These are phyloP conservation scores for Celastrina argiolus DNA, from an alignment of 2,888 invertebrate species.

Conservation along the genomic window DNA sequence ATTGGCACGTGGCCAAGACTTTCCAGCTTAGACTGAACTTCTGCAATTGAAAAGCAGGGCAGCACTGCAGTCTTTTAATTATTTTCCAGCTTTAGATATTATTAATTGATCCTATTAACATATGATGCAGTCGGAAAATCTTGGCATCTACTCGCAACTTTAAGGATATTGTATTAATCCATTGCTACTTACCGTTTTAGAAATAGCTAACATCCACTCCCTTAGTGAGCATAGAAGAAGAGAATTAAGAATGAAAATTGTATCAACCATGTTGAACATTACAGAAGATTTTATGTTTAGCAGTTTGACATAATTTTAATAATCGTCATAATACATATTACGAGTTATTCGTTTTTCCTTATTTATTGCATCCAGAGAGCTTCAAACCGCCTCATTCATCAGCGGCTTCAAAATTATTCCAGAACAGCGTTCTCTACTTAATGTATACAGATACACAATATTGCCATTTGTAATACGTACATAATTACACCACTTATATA, in stretches of 20 bases:
- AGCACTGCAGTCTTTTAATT: slow-evolving; percentile 10
- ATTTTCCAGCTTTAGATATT: background rate
- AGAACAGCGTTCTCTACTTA: slow-evolving; percentile 16
- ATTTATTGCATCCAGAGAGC: slow-evolving; percentile 22
- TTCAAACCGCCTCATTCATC: slow-evolving; percentile 33
- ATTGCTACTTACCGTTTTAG: slow-evolving; percentile 83
- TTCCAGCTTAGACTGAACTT: slow-evolving; percentile 1
- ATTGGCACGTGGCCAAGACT: background rate
- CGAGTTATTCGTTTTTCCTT: background rate
- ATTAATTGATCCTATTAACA: slow-evolving; percentile 19
- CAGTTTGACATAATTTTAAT: background rate
- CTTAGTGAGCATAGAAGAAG: slow-evolving; percentile 67
- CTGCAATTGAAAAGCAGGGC: slow-evolving; percentile 6
- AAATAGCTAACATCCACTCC: slow-evolving; percentile 88
- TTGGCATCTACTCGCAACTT: background rate
- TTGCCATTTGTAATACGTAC: no score
- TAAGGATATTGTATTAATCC: background rate
- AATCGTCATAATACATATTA: no score
- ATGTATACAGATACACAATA: no score
- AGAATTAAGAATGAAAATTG: background rate
- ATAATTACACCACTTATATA: no score
- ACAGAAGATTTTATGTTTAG: background rate
- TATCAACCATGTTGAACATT: background rate
- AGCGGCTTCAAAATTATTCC: slow-evolving; percentile 32
- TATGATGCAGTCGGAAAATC: background rate